A percentile compares a stretch with the other conserved stretches of the same genome.
Evolutionary conservation across 2,888 invertebrate species (phyloP).

Genomic region (Galeopsomyia nigrocyanea): DNA sequence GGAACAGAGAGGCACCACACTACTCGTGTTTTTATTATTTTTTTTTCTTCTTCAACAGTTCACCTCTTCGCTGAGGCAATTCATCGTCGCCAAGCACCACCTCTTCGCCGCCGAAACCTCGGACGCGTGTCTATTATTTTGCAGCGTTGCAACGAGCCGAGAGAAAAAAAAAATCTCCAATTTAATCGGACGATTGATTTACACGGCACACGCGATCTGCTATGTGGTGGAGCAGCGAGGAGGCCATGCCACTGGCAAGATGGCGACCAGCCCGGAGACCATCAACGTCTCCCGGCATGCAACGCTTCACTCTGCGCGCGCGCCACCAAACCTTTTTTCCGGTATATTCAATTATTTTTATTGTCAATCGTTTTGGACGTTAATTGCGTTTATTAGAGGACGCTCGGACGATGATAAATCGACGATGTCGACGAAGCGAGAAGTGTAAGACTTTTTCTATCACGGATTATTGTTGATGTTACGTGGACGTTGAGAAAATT

Average conservation of each 20-base stretch:
- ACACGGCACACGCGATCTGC: background rate
- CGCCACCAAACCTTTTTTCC: too few relatives aligned
- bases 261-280: conserved; percentile 36
- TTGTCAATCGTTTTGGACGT: too few relatives aligned
- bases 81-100: background rate
- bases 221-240: conserved; percentile 19
- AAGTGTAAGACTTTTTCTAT: too few relatives aligned
- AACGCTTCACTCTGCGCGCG: conserved; percentile 30
- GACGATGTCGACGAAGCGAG: too few relatives aligned
- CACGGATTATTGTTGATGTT: too few relatives aligned
- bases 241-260: conserved; percentile 46
- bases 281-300: conserved; percentile 38
- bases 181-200: background rate
- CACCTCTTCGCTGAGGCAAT: conserved; percentile 1
- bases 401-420: too few relatives aligned
- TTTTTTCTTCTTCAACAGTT: too few relatives aligned
- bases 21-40: background rate
- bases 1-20: background rate
- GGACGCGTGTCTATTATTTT: background rate
- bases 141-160: background rate
- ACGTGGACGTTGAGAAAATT: too few relatives aligned
- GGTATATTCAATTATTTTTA: too few relatives aligned
- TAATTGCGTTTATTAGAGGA: too few relatives aligned
- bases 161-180: background rate
- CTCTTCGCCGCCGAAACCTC: background rate